Evolutionary conservation across 2,113 vertebrate species (phyloP).

Genomic region (Myanophis thanlyinensis): DNA sequence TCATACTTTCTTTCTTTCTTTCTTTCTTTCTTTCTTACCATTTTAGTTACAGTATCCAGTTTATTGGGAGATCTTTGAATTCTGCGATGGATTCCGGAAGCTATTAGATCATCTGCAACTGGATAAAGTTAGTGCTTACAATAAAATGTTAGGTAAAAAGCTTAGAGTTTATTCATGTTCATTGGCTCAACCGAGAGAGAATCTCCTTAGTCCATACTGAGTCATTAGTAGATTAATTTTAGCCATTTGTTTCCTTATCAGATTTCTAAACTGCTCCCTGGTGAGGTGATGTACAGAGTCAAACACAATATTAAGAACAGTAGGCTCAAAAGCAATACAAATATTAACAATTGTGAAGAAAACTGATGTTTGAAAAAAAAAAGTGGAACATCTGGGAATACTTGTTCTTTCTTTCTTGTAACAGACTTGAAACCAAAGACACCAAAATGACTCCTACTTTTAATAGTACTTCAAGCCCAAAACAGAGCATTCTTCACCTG

Average conservation of each 20-base stretch:
- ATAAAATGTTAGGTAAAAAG: conserved; percentile 24
- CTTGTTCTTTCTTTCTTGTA: not conserved
- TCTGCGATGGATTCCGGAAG: conserved; percentile 97
- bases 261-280: not conserved
- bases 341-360: not conserved
- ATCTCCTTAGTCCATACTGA: too few species aligned
- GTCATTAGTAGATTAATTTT: not conserved
- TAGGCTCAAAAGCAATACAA: not conserved
- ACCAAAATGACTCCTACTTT: not conserved
- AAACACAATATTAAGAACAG: not conserved
- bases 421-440: not conserved
- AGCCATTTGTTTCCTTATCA: not conserved
- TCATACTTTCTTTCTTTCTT: too few species aligned
- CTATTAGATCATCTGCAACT: conserved; percentile 94
- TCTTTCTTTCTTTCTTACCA: accelerated
- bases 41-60: conserved; percentile 92
- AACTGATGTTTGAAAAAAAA: not conserved
- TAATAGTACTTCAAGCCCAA: not conserved
- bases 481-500: not conserved
- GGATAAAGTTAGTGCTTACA: conserved; percentile 85
- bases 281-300: not conserved
- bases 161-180: not conserved
- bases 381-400: not conserved
- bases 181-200: not conserved
- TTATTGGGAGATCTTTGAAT: conserved; percentile 97